Evolutionary conservation across 1,140 invertebrate genomes (phyloP).

Genomic region (Drosophila melanica): DNA sequence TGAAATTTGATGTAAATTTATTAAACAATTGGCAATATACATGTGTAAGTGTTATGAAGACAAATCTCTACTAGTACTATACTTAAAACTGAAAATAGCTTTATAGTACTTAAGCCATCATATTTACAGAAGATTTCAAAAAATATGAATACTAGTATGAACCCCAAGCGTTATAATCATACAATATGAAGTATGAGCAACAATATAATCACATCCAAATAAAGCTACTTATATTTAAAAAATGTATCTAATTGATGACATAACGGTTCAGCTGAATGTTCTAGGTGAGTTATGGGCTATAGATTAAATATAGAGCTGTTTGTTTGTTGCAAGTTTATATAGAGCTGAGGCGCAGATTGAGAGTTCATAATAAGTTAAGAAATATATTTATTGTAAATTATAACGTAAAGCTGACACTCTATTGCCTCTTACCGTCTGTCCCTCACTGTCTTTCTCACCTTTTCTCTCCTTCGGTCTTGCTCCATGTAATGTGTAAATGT

Average conservation of each 20-base stretch:
- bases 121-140: conserved; percentile 29
- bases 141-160: background rate
- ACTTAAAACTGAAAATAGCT: conserved; percentile 80
- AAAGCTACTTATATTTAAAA: conserved; percentile 15
- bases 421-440: conserved; percentile 6
- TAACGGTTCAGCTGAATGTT: conserved; percentile 68
- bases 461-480: conserved; percentile 27
- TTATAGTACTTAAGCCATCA: conserved; percentile 80
- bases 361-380: conserved; percentile 42
- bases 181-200: conserved; percentile 26
- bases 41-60: conserved; percentile 46
- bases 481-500: conserved; percentile 61
- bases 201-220: conserved; percentile 15
- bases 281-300: conserved; percentile 44
- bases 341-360: conserved; percentile 27
- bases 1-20: conserved; percentile 57
- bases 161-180: conserved; percentile 32
- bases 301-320: conserved; percentile 35
- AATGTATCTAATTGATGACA: conserved; percentile 44
- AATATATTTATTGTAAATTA: conserved; percentile 33
- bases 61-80: conserved; percentile 68
- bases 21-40: conserved; percentile 54
- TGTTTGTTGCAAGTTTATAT: conserved; percentile 35
- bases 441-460: conserved; percentile 13
- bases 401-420: conserved; percentile 43